Evolutionary conservation across 2,113 vertebrate species (phyloP), one percentile per base, ranked within the genome.

Genomic region (Numida meleagris): DNA sequence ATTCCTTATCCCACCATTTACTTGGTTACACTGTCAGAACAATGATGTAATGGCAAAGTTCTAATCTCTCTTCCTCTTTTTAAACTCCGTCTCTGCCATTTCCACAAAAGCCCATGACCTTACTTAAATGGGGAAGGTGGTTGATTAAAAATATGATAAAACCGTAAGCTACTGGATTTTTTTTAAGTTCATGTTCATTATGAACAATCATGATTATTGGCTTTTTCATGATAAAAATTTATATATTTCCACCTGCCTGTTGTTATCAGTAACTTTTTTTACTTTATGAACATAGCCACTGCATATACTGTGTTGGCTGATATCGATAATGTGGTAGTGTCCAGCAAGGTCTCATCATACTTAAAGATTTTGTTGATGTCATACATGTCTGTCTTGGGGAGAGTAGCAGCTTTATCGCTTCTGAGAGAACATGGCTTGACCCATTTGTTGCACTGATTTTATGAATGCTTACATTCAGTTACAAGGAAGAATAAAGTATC

Each of bases 51-150:
- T 83, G 42, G 19, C 14, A 34, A 58, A 67, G 9, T 61, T 86
- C 34, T 92, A 12, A 40, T 75, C 10, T 88, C 10, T 59, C 4
- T 72, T 76, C 20, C 14, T 46, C 33, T 72, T 81, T 59, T 43
- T 36, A 43, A 89, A 55, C 15, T 51, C 78, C 73, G 38, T 63
- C 2, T 76, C 25, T 83, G 27, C 18, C 34, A 38, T 82, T 80
- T 29, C 33, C n/a, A 21, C 5, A 1, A 15, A 38, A 46, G 33
- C 1, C 17, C 10, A 13, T 5, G 1, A 4, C 4, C 8, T 75
- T 68, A 46, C 17, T 80, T n/a, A 42, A 57, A 25, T 72, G 5
- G 3, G 6, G 2, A 3, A 5, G 25, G 0, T 31, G 8, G 36
- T 72, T 55, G 7, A 8, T 75, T 19, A 55, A 75, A 75, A 84